Conservation (phyloP, 2,888 invertebrate genomes). For the Drosophila anceps region DNA sequence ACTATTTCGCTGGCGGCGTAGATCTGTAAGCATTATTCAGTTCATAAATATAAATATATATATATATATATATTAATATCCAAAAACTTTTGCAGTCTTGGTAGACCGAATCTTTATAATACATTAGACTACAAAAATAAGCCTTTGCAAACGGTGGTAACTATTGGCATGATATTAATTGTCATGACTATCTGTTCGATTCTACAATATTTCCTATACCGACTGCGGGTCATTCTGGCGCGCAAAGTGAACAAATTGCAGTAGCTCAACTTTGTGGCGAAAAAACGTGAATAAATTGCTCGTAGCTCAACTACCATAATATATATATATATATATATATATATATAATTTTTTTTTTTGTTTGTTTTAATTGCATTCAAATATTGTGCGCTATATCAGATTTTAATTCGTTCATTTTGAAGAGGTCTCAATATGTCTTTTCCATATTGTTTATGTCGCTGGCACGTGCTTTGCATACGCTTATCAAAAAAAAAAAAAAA, state of each 20-base stretch:
- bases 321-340: too few relatives aligned
- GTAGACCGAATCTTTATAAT: conserved; percentile 32
- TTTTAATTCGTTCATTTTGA: conserved; percentile 22
- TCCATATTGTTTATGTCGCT: conserved; percentile 50
- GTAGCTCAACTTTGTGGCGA: conserved; percentile 3
- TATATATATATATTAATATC: not conserved
- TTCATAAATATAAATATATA: not conserved
- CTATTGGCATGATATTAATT: not conserved
- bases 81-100: conserved; percentile 25
- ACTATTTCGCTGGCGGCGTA: conserved; percentile 17
- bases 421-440: conserved; percentile 39
- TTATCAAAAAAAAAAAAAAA: too few relatives aligned
- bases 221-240: conserved; percentile 47
- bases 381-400: conserved; percentile 7
- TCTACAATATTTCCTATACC: conserved; percentile 54
- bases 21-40: conserved; percentile 42
- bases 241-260: conserved; percentile 32
- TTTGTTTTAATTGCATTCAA: conserved; percentile 36
- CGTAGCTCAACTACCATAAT: too few relatives aligned
- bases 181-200: conserved; percentile 9
- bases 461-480: conserved; percentile 50
- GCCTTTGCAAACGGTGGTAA: not conserved
- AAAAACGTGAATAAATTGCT: not conserved
- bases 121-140: conserved; percentile 28
- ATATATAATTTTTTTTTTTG: too few relatives aligned